Base-by-base conservation (phyloP, 2,113 vertebrate species). In the Corythoichthys intestinalis region DNA sequence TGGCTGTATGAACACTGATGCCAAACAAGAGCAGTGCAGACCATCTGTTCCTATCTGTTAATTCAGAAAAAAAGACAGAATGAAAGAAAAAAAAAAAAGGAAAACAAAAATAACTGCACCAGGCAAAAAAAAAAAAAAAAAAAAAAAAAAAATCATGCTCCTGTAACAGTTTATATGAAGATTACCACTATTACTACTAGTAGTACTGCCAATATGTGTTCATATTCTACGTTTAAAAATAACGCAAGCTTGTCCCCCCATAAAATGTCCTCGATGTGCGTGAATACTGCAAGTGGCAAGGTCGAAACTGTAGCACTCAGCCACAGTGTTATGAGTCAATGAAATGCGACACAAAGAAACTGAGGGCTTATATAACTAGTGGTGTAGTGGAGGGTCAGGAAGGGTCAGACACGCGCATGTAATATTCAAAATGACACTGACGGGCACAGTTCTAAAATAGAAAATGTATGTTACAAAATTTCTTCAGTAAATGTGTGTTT, bases 31-130 rank as follows among this genome's bases (percentile, higher is more conserved):
- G 78, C 70, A 68, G 66, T 39, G 64, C 70, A 80, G 76, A 76
- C 71, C 81, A 90, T 89, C 79, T 88, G 83, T 69, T 73, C 81
- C 60, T 37, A 69, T 73, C 82, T 86, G 81, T 86, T 85, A 75
- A 88, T 85, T 89, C 78, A 84, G 13, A 57, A 69, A 77, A 79
- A 65, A 74, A 28, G 20, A 28, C 0, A 28, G 20, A 28, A 28
- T n/a, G n/a, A n/a, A n/a, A n/a, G n/a, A 44, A 50, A 20, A 59
- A 10, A 28, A 46, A 65, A 12, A 34, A 41, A 7, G 70, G 47
- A 53, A 46, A 28, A 65, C 28, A 48, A 13, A 39, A 15, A 65
- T 58, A 64, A 52, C 28, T 59, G 69, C 52, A 71, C 15, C 70
- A 53, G 69, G 59, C 12, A 56, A 52, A 11, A 53, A 60, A 54